Percentiles rank a stretch among this genome's conserved stretches.
phyloP scores from a whole-genome alignment of 1,140 invertebrate species.

The Zaprionus gabonicus region DNA sequence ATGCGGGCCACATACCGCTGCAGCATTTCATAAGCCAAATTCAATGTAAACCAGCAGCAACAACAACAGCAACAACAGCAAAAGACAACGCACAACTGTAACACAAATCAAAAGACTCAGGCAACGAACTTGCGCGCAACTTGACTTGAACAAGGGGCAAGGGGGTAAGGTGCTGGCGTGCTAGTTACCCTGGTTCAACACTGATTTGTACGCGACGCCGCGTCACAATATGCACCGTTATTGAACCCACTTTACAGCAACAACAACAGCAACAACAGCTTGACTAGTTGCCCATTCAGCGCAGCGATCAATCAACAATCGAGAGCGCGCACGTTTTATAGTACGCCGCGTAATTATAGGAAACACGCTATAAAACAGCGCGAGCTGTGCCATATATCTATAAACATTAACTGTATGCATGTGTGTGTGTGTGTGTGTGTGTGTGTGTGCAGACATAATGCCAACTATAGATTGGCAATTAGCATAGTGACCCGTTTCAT shows the following conservation, averaged over 20 bases:
- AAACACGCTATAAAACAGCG: slow-evolving; percentile 9
- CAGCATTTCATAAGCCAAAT: slow-evolving; percentile 63
- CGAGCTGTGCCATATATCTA: slow-evolving; percentile 23
- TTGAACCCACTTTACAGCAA: slow-evolving; percentile 64
- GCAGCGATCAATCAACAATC: slow-evolving; percentile 9
- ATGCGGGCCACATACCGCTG: slow-evolving; percentile 2
- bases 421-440: slow-evolving; percentile 1
- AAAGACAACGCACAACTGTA: slow-evolving; percentile 35
- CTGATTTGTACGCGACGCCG: slow-evolving; percentile 28
- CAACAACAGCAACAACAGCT: slow-evolving; percentile 3
- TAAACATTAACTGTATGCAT: background rate
- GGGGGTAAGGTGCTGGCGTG: background rate
- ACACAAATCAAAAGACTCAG: slow-evolving; percentile 73
- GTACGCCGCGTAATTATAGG: slow-evolving; percentile 36
- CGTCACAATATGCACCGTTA: slow-evolving; percentile 74
- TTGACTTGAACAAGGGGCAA: background rate
- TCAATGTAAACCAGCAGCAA: slow-evolving; percentile 51
- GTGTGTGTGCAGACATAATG: slow-evolving; percentile 6
- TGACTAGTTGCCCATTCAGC: slow-evolving; percentile 1
- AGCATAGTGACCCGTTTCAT: slow-evolving; percentile 48
- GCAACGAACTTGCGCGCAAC: slow-evolving; percentile 54
- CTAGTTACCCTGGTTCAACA: background rate
- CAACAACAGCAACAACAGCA: slow-evolving; percentile 21
- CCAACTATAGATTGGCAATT: slow-evolving; percentile 31
- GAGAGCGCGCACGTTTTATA: slow-evolving; percentile 27